Percentiles rank a stretch among this genome's conserved stretches.
Evolutionary conservation across 2,888 invertebrate species (phyloP).

Genomic region (Steromphala cineraria): DNA sequence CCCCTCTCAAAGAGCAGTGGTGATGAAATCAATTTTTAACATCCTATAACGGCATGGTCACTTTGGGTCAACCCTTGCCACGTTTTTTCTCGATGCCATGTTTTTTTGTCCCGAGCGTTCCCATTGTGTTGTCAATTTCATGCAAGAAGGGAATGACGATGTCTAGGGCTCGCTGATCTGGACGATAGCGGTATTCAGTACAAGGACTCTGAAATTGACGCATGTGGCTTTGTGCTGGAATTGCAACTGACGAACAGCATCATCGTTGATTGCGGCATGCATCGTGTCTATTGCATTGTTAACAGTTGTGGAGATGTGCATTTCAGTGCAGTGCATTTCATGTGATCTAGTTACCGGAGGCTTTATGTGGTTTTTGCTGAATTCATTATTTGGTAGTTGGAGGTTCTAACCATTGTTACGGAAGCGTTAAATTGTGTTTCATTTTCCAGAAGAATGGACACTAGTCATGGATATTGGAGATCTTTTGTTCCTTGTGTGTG

Average conservation of each 20-base stretch:
- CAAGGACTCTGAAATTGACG: background rate
- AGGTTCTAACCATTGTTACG: no score
- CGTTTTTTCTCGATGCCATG: background rate
- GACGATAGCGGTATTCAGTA: background rate
- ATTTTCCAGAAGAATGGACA: no score
- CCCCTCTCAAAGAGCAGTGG: background rate
- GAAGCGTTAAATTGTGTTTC: no score
- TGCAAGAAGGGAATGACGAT: no score
- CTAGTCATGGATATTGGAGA: no score
- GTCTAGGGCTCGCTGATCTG: no score
- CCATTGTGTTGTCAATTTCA: no score
- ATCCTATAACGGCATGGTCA: background rate
- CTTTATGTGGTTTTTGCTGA: no score
- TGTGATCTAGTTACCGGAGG: background rate
- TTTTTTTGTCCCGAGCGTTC: background rate
- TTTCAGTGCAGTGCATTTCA: background rate
- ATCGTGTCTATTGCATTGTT: background rate
- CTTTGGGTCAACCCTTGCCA: background rate
- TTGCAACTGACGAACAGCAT: background rate
- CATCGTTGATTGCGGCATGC: background rate
- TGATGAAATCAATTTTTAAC: conserved; percentile 1
- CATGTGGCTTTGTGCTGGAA: conserved; percentile 3
- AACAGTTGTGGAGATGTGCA: background rate
- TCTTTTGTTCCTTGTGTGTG: no score
- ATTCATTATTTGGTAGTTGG: no score